Evolutionary conservation across 2,113 vertebrate species (phyloP), one percentile per base, ranked within the genome.

Genomic region (Geothlypis trichas): DNA sequence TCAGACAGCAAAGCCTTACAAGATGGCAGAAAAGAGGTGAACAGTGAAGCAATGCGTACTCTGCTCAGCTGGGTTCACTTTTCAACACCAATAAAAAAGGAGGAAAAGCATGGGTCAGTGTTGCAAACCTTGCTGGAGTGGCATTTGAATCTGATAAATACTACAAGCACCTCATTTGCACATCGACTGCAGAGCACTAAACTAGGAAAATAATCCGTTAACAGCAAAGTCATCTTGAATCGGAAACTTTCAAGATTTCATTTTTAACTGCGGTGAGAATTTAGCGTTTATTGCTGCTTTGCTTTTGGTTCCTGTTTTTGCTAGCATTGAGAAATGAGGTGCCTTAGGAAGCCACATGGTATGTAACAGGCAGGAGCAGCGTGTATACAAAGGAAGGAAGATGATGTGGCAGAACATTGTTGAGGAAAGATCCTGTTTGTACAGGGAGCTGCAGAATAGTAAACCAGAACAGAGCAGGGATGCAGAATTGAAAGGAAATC

Each of bases 241-340:
- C 65, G 0, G 89, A 93, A 97, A 89, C 59, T 87, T 91, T 91
- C 62, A 87, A 78, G 71, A 71, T 87, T 92, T 95, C 63, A 6
- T 93, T 95, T 92, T 76, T 63, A 94, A 65, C 81, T 88, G n/a
- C 0, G 2, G 42, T 2, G 17, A 93, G 86, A 89, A 81, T 89
- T 73, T 44, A 84, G 88, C 20, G 2, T 81, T 59, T 54, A 89
- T 28, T 88, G 59, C 91, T 72, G 69, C 67, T 91, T 85, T 78
- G 86, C 92, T 95, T 94, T 97, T 94, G 85, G 95, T 97, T 97
- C 96, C 95, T 95, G 89, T 96, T 95, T 96, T 97, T 75, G 75
- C 77, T 94, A 42, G 77, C 33, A 0, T 92, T 96, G 93, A 95
- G 92, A 97, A 97, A 96, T 1, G 20, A 93, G 93, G 87, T 95